These are phyloP conservation scores for Rotaria sp. DNA, from an alignment of 2,888 invertebrate species.

Conservation along the genomic window DNA sequence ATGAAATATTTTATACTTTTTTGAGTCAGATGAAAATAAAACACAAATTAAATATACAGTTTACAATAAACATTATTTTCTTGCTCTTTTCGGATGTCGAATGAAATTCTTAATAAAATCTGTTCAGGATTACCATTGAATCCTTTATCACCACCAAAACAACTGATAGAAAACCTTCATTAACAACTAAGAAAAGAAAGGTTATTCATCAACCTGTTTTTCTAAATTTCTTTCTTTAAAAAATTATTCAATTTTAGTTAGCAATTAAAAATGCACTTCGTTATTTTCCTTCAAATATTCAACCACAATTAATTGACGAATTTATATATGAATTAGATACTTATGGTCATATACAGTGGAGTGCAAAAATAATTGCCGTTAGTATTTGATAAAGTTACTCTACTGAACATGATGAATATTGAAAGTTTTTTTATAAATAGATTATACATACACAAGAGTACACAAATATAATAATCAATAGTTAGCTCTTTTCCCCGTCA, in stretches of 20 bases:
- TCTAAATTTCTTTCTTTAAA: neutral
- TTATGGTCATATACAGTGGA: conserved; percentile 63
- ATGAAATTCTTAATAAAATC: conserved; percentile 41
- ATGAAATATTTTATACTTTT: too few relatives aligned
- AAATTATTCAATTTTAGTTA: conserved; percentile 50
- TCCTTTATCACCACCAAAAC: conserved; percentile 47
- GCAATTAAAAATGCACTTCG: conserved; percentile 61
- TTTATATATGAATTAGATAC: conserved; percentile 59
- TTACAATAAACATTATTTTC: too few relatives aligned
- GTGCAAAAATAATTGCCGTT: too few relatives aligned
- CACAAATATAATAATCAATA: too few relatives aligned
- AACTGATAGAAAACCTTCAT: conserved; percentile 7
- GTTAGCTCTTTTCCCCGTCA: too few relatives aligned
- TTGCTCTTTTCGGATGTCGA: conserved; percentile 29
- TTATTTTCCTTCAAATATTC: conserved; percentile 59
- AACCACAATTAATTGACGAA: conserved; percentile 57
- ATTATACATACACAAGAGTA: too few relatives aligned
- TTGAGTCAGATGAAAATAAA: too few relatives aligned
- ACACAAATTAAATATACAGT: too few relatives aligned
- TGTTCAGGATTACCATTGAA: conserved; percentile 50
- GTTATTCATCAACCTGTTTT: neutral
- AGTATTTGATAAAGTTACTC: too few relatives aligned
- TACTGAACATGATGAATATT: too few relatives aligned
- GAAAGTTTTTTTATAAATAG: too few relatives aligned
- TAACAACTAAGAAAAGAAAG: neutral